Evolutionary conservation across 2,113 vertebrate genomes (phyloP).

Genomic region (Bostrychus sinensis): DNA sequence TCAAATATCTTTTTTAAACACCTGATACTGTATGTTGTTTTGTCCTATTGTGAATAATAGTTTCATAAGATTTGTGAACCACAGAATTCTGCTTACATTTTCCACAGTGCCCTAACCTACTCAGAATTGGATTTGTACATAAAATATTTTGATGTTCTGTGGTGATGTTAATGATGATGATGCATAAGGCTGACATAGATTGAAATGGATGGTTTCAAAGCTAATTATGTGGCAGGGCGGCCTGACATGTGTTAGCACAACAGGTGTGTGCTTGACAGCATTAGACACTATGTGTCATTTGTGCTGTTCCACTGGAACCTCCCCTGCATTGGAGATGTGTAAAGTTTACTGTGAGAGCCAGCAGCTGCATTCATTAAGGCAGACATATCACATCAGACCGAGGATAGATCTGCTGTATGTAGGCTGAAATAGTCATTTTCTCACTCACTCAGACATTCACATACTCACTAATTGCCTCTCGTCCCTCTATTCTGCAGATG

Average conservation of each 20-base stretch:
- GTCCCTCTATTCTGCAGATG: constrained; percentile 2
- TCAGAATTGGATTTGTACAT: neutral
- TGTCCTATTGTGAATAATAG: no score
- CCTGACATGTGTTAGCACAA: neutral
- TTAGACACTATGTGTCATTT: neutral
- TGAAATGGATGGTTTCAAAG: constrained; percentile 8
- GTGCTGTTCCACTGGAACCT: neutral
- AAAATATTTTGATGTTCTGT: neutral
- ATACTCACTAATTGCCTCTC: constrained; percentile 17
- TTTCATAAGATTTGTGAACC: no score
- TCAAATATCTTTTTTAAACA: no score
- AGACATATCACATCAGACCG: constrained; percentile 7
- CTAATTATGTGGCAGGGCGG: neutral
- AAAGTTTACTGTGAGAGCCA: constrained; percentile 10
- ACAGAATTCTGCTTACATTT: no score
- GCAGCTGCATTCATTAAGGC: constrained; percentile 12
- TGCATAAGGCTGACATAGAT: neutral
- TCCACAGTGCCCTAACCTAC: no score
- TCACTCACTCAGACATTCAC: constrained; percentile 17
- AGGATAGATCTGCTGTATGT: constrained; percentile 9
- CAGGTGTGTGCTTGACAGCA: neutral
- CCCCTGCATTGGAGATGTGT: neutral
- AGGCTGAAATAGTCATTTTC: constrained; percentile 17
- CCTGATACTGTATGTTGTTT: no score
- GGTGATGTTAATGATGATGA: neutral